Evolutionary conservation across 2,888 invertebrate genomes (phyloP), one percentile per base, ranked within the genome.

Genomic region (Pristionchus maxplancki): DNA sequence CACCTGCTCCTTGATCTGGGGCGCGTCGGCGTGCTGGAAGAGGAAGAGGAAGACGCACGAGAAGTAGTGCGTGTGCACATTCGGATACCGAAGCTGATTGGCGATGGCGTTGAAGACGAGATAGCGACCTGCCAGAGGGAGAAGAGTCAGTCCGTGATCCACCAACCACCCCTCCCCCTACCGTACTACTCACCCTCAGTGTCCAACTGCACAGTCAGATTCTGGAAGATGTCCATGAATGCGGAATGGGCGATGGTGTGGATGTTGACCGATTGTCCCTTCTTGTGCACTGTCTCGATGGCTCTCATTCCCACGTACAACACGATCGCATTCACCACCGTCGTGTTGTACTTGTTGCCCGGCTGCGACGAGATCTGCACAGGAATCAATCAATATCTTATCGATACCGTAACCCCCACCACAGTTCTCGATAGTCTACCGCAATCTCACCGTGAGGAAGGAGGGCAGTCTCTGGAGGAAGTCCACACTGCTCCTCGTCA

Each of bases 141-240:
- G 31, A 31, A 31, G 0, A 15, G 15, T 64, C 31, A 64, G 64
- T 64, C 5, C 1, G 13, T 17, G 31, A 31, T 64, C 64, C 2
- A 13, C 67, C 31, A 64, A 28, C 67, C 34, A 34, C 67, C 67
- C 20, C 37, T 64, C 67, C 40, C 58, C 17, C 34, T 64, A 83
- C 31, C 34, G 28, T 85, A 40, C 17, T 62, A 95, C 95, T 96
- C 95, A 95, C 98, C 99, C 96, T 99, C 99, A 20, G 97, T 98
- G 95, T 99, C 99, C 91, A 99, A 96, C 95, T 98, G 98, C 0
- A 99, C 98, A 0, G 98, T 98, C 92, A 99, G 96, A 96, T 98
- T 99, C 96, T 99, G 99, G 96, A 99, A 99, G 93, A 99, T 99
- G 95, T 99, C 99, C 98, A 99, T 99, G 95, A 98, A 99, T 0